Base-by-base conservation (phyloP, 2,113 vertebrate species). In the Oryzias woworae region DNA sequence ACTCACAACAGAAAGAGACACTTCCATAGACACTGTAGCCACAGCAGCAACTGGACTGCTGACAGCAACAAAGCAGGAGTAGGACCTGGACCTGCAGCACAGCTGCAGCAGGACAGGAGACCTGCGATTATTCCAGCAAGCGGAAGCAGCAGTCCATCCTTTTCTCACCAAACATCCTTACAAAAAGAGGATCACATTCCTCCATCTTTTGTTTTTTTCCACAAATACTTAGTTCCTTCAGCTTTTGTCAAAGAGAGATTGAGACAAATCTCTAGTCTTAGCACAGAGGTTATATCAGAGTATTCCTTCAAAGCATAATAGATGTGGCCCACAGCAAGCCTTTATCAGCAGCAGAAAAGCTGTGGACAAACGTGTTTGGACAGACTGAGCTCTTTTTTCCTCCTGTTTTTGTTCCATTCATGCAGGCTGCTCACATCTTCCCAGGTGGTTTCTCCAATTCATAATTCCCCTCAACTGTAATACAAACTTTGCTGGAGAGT, bases 101-200 rank as follows among this genome's bases (percentile, higher is more conserved):
- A 36, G 36, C 36, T 36, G 36, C 36, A 36, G 36, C 36, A 75
- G 74, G 46, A 69, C 66, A n/a, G 59, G 44, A 75, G 80, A 81
- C 69, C 78, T 83, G 76, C 72, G 80, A 86, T 86, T 83, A 85
- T 26, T 57, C 49, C 31, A 69, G 77, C 64, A 52, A 77, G 56
- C 43, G 50, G 81, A 85, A 85, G 73, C 55, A 69, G 45, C 71
- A 46, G 57, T 47, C 74, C 66, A 69, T 52, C 65, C 66, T 53
- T 31, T 43, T 36, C 58, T 67, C 71, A 84, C 77, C 70, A 78
- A 84, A 82, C 65, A 31, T 54, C 69, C 64, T 47, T 59, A 55
- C 76, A 71, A 84, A 80, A 74, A 74, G 50, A 78, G 76, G 79
- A 90, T 89, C 77, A 58, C 41, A 52, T 89, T 85, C 81, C 85